Percentiles rank a stretch among this genome's conserved stretches.
Evolutionary conservation across 2,888 invertebrate species (phyloP).

Genomic region (Polymixis lichenea): DNA sequence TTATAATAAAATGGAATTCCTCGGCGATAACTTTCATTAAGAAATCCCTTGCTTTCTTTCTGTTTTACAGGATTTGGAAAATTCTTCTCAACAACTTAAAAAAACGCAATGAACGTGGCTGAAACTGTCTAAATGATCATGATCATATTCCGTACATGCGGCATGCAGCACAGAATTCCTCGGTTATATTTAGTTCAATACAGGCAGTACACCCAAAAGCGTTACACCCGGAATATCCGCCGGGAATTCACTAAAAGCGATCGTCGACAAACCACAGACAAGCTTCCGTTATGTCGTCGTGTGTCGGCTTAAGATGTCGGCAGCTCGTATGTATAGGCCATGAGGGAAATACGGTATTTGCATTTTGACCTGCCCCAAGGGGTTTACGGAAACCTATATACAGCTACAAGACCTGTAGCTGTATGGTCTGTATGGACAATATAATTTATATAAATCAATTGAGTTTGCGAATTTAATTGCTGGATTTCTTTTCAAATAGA

Average conservation of each 20-base stretch:
- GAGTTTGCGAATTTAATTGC: too few species aligned
- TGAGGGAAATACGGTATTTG: conserved; percentile 27
- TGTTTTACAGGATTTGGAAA: too few species aligned
- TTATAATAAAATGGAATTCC: too few species aligned
- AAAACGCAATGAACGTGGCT: too few species aligned
- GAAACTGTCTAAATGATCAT: too few species aligned
- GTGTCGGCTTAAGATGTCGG: conserved; percentile 33
- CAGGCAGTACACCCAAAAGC: not conserved
- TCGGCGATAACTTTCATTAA: too few species aligned
- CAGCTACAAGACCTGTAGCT: not conserved
- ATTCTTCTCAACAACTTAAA: too few species aligned
- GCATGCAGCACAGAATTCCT: not conserved
- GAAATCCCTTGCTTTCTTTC: too few species aligned
- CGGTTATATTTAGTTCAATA: not conserved
- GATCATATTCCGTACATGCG: not conserved
- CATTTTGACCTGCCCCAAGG: conserved; percentile 1
- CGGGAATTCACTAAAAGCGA: conserved; percentile 35
- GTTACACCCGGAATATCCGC: not conserved
- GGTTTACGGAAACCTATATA: not conserved
- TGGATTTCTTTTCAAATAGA: too few species aligned
- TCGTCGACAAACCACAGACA: conserved; percentile 18
- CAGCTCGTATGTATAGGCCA: conserved; percentile 7
- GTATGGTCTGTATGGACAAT: too few species aligned
- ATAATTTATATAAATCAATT: too few species aligned
- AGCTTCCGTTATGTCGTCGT: conserved; percentile 21